Conservation (phyloP, 2,888 invertebrate species). For the Incurvaria masculella region DNA sequence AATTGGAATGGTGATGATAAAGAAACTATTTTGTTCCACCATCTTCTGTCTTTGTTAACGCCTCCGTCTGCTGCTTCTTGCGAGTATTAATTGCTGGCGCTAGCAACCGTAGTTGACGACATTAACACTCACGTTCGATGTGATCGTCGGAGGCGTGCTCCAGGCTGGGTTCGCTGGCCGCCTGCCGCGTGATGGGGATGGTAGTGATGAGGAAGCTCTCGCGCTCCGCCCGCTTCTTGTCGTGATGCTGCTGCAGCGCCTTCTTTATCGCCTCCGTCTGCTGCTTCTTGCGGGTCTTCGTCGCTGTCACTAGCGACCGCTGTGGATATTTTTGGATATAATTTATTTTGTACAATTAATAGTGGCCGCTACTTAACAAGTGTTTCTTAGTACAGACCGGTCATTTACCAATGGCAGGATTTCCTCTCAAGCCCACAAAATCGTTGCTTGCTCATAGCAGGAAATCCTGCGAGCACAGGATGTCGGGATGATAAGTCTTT, state of each 20-base stretch:
- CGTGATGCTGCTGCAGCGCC: constrained; percentile 94
- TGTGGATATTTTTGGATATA: too few relatives aligned
- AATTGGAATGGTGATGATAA: constrained; percentile 94
- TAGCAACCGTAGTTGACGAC: too few relatives aligned
- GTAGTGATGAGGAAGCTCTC: constrained; percentile 95
- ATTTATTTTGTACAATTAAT: too few relatives aligned
- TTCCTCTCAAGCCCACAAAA: too few relatives aligned
- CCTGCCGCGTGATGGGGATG: constrained; percentile 92
- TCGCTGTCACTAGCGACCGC: constrained; percentile 95
- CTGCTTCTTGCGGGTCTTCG: constrained; percentile 97
- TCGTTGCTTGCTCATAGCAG: too few relatives aligned
- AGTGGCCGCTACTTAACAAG: too few relatives aligned
- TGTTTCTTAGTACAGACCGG: too few relatives aligned
- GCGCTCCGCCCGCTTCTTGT: constrained; percentile 90
- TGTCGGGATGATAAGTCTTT: too few relatives aligned
- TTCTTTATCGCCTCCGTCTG: constrained; percentile 97
- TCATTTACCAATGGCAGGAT: too few relatives aligned
- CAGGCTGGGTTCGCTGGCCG: constrained; percentile 92
- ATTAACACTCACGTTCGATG: constrained; percentile 69
- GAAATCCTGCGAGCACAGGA: too few relatives aligned
- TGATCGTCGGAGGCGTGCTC: constrained; percentile 86
- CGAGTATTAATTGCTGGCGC: constrained; percentile 98
- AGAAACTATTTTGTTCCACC: constrained; percentile 92
- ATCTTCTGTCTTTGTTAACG: constrained; percentile 94
- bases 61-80: constrained; percentile 98